Conservation (phyloP, 2,797 vertebrate genomes). For the Melopsittacus undulatus region DNA sequence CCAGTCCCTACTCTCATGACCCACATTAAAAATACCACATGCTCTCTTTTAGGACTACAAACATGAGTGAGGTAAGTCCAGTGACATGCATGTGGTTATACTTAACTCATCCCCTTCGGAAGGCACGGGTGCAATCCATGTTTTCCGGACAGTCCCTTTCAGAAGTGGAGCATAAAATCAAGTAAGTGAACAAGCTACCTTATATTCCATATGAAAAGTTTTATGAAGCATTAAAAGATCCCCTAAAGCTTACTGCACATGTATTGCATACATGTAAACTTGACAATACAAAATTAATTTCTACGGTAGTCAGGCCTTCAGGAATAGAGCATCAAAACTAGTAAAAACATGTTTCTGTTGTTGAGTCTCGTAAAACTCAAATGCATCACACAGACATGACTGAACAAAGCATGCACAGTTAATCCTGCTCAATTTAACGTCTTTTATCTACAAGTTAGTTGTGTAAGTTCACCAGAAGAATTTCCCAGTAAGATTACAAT, state of each 20-base stretch:
- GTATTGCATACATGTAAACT: neutral
- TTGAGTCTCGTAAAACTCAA: neutral
- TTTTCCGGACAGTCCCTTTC: neutral
- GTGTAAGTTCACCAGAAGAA: neutral
- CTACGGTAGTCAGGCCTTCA: neutral
- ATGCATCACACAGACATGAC: neutral
- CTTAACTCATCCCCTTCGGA: neutral
- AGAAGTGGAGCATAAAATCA: neutral
- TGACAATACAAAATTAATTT: neutral
- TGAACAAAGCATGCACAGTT: neutral
- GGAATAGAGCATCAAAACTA: neutral
- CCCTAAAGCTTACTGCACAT: neutral
- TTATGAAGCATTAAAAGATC: constrained; percentile 14
- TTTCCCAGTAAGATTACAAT: neutral
- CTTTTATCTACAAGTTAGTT: neutral
- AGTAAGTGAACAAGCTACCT: neutral
- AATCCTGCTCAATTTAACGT: neutral
- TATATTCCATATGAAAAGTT: neutral
- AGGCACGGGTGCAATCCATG: neutral
- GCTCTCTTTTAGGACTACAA: constrained; percentile 34
- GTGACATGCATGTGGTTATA: constrained; percentile 12
- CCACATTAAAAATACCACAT: constrained; percentile 36
- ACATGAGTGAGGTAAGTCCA: neutral
- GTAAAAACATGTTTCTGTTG: constrained; percentile 26
- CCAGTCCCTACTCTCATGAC: constrained; percentile 9